Conservation (phyloP, 2,797 vertebrate species). For the Macrochelys suwanniensis region DNA sequence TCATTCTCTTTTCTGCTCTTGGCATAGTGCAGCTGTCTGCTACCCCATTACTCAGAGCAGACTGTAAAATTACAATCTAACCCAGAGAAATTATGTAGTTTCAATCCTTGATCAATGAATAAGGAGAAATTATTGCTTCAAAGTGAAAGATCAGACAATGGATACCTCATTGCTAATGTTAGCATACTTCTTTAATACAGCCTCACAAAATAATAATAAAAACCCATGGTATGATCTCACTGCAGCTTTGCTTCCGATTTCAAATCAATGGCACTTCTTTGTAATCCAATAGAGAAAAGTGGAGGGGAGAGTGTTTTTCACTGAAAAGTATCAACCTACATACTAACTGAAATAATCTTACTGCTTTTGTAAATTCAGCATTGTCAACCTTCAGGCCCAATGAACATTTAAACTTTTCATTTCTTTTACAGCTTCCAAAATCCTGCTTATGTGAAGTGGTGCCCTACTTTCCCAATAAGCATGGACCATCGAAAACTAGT, state of each 20-base stretch:
- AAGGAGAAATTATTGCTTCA: background rate
- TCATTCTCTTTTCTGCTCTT: background rate
- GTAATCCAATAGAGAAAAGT: background rate
- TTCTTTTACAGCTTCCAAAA: background rate
- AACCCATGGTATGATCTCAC: background rate
- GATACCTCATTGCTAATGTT: background rate
- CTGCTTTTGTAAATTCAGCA: background rate
- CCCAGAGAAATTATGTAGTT: rapidly evolving
- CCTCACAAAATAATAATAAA: background rate
- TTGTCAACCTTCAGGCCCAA: background rate
- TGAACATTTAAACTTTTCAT: background rate
- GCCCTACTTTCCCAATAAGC: background rate
- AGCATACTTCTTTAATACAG: background rate
- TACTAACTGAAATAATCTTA: background rate
- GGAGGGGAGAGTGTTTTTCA: background rate
- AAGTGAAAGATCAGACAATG: rapidly evolving
- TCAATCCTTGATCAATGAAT: background rate
- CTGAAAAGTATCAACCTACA: background rate
- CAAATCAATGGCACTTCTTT: background rate
- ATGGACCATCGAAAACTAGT: background rate
- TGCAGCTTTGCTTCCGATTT: background rate
- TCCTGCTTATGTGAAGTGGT: background rate
- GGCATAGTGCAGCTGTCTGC: background rate
- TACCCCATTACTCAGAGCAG: background rate
- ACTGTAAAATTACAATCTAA: background rate